Percentiles rank a stretch among this genome's conserved stretches.
Evolutionary conservation across 2,797 vertebrate genomes (phyloP).

Genomic region (Pangasius macronema): DNA sequence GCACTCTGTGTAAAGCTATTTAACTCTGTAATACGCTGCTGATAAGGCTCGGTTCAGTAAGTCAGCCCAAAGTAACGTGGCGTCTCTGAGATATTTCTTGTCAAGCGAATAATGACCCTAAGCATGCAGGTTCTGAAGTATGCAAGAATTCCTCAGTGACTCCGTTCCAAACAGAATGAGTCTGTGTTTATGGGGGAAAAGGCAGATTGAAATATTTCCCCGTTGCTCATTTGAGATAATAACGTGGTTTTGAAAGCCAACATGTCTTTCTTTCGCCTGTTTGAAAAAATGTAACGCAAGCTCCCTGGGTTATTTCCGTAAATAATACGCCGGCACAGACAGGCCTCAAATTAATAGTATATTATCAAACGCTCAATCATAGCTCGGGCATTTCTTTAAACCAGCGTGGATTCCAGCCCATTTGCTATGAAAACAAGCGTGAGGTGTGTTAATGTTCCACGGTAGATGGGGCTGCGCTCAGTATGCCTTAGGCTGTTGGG

Average conservation of each 20-base stretch:
- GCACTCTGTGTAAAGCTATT: constrained; percentile 20
- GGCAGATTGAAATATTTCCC: constrained; percentile 16
- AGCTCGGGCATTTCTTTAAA: constrained; percentile 35
- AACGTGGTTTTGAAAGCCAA: constrained; percentile 34
- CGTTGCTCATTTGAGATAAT: constrained; percentile 31
- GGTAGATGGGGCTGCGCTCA: constrained; percentile 43
- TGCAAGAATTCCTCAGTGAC: constrained; percentile 24
- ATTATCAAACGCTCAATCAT: constrained; percentile 43
- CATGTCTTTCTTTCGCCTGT: not conserved
- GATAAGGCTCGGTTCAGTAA: constrained; percentile 30
- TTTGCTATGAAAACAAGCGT: constrained; percentile 55
- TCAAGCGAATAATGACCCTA: constrained; percentile 20
- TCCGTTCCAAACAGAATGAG: constrained; percentile 5
- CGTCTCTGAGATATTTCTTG: constrained; percentile 13
- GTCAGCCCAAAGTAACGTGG: constrained; percentile 1
- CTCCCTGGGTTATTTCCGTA: constrained; percentile 24
- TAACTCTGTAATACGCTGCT: not conserved
- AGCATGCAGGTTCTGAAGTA: not conserved
- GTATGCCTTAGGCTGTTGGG: constrained; percentile 51
- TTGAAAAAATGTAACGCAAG: constrained; percentile 11
- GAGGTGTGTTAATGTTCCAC: constrained; percentile 53
- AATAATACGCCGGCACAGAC: constrained; percentile 23
- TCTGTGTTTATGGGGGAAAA: not conserved
- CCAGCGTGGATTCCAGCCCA: constrained; percentile 40
- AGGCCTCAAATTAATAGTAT: constrained; percentile 31